Base-by-base conservation (phyloP, 1,140 invertebrate species). In the Triops longicaudatus region DNA sequence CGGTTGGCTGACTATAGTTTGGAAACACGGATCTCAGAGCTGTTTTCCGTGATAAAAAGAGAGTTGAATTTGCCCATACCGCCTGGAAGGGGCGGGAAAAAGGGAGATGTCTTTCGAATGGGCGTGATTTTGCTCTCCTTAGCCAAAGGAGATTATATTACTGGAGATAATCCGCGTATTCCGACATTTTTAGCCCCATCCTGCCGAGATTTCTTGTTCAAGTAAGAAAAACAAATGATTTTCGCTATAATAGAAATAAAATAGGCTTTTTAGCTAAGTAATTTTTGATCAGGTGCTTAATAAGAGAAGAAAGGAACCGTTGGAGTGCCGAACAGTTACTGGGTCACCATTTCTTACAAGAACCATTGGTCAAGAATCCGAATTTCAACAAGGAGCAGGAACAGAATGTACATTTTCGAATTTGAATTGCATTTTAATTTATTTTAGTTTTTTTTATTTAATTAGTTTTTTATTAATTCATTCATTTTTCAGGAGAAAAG, bases 201-300 rank as follows among this genome's bases (percentile, higher is more conserved):
- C 86, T 93, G 76, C 87, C 88, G 78, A 90, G 92, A 82, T 93
- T 93, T 84, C 83, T 93, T 71, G 85, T 85, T 73, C 89, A 87
- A 88, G 90, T 82, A 82, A 80, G 76, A 28, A 74, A 76, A 50
- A 26, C 17, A 11, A 31, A 31, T 41, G 72, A 75, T 43, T 28
- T 31, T 76, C 43, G 73, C 31, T 71, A 72, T 42, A 77, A 73
- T 44, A 17, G 27, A 72, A 12, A 11, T 10, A 78, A 79, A 79
- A 44, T 79, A 77, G n/a, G 17, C 79, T 80, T 75, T 22, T 50
- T 73, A 6, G 76, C 77, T 43, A 79, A 76, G 77, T 81, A 77
- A 2, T 4, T 37, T 77, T 80, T 81, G 42, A 11, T 80, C 73
- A 91, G 89, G 81, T 92, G 90, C 83, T 83, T 92, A 28, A 83